Conservation (phyloP, 2,888 invertebrate genomes). For the Ecdyonurus torrentis region DNA sequence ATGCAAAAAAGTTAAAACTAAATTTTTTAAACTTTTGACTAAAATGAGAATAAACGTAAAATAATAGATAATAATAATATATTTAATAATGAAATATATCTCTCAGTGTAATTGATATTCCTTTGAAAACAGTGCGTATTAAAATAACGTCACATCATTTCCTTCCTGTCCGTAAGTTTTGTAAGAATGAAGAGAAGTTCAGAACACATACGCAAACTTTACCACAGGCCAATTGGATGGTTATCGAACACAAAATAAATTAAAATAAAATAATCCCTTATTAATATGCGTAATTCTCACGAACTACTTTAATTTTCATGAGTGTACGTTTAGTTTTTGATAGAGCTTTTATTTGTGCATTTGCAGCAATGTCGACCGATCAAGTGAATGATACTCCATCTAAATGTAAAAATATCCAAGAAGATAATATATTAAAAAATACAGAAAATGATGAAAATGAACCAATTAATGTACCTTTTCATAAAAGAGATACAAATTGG, state of each 20-base stretch:
- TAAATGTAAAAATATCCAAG: neutral
- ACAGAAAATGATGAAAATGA: neutral
- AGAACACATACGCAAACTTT: too few relatives aligned
- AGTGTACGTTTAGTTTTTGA: neutral
- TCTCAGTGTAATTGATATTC: too few relatives aligned
- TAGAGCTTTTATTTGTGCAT: neutral
- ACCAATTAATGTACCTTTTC: too few relatives aligned
- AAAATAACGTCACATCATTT: neutral
- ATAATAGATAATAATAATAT: too few relatives aligned
- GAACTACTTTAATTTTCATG: neutral
- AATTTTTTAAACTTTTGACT: too few relatives aligned
- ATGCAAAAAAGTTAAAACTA: too few relatives aligned
- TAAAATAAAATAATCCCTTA: too few relatives aligned
- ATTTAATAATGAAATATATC: too few relatives aligned
- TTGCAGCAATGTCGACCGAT: neutral
- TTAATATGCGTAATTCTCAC: neutral
- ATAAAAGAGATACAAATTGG: conserved; percentile 35
- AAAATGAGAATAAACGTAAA: too few relatives aligned
- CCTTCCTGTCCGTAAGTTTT: neutral
- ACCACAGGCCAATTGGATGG: too few relatives aligned
- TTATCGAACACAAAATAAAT: too few relatives aligned
- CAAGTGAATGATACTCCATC: neutral
- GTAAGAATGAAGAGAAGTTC: neutral
- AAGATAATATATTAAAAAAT: neutral
- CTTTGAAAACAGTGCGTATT: too few relatives aligned